phyloP scores from a whole-genome alignment of 2,797 vertebrate species.

The Anguilla megastoma region DNA sequence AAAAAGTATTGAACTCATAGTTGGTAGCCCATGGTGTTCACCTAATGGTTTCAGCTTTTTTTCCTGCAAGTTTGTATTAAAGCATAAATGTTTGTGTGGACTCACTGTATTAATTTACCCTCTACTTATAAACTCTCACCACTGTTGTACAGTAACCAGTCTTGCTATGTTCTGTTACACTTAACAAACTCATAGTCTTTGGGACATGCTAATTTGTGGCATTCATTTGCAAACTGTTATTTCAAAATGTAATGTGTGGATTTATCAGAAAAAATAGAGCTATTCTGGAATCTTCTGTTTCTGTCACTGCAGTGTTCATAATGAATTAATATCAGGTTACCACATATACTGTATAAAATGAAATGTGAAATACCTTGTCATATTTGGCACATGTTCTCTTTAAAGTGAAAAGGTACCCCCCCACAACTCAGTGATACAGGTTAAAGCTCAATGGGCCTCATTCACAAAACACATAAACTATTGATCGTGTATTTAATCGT shows the following conservation, averaged over 20 bases:
- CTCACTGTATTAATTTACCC: constrained; percentile 4
- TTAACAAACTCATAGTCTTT: not conserved
- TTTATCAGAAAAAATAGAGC: not conserved
- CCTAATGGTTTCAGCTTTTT: not conserved
- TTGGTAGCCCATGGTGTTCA: not conserved
- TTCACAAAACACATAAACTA: no score
- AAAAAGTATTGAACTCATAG: not conserved
- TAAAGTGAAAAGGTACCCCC: not conserved
- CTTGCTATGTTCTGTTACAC: not conserved
- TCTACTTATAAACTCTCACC: not conserved
- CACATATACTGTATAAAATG: not conserved
- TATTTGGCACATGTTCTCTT: not conserved
- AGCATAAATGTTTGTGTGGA: constrained; percentile 1
- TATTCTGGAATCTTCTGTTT: not conserved
- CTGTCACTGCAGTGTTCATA: not conserved
- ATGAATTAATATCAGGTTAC: not conserved
- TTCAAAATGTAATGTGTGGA: constrained; percentile 1
- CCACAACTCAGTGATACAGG: not conserved
- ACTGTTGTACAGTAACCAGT: not conserved
- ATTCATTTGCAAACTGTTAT: not conserved
- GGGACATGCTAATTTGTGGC: constrained; percentile 10
- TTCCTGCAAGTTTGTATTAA: constrained; percentile 7
- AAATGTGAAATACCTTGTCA: not conserved
- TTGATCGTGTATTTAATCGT: no score
- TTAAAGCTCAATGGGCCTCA: not conserved